A percentile compares a stretch with the other conserved stretches of the same genome.
Evolutionary conservation across 2,888 invertebrate genomes (phyloP).

Genomic region (Macropis europaea): DNA sequence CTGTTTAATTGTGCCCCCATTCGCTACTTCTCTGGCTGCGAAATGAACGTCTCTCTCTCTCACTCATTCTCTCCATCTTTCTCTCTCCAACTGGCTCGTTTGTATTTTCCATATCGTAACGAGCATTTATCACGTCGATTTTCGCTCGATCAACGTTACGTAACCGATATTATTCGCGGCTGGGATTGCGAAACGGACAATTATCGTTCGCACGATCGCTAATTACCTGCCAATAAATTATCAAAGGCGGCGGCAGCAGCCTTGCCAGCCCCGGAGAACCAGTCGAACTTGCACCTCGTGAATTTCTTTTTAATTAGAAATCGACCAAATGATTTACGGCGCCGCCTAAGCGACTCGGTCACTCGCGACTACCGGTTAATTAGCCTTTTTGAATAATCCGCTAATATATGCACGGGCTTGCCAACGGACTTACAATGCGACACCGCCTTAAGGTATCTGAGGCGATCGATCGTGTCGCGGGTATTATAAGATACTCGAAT

Average conservation of each 20-base stretch:
- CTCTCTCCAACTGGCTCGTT: neutral
- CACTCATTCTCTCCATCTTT: too few species aligned
- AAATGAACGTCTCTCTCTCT: neutral
- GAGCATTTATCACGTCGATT: constrained; percentile 38
- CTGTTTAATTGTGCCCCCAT: constrained; percentile 31
- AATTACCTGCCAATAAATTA: constrained; percentile 60
- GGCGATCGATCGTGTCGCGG: too few species aligned
- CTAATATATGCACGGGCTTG: neutral
- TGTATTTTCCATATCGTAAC: constrained; percentile 7
- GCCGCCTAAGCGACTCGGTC: neutral
- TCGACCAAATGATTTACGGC: constrained; percentile 31
- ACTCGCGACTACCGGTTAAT: constrained; percentile 36
- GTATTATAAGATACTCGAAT: too few species aligned
- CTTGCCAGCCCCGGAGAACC: constrained; percentile 29
- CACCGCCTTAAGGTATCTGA: too few species aligned
- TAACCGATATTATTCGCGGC: constrained; percentile 40
- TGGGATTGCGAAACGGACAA: constrained; percentile 47
- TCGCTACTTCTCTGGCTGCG: neutral
- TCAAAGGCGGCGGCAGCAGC: constrained; percentile 18
- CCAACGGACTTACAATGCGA: too few species aligned
- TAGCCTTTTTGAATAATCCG: constrained; percentile 17
- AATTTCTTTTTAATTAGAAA: constrained; percentile 25
- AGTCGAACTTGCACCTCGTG: constrained; percentile 37
- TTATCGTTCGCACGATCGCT: constrained; percentile 52
- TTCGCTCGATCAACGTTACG: constrained; percentile 37